Conservation (phyloP, 1,140 invertebrate species). For the Mercenaria mercenaria region DNA sequence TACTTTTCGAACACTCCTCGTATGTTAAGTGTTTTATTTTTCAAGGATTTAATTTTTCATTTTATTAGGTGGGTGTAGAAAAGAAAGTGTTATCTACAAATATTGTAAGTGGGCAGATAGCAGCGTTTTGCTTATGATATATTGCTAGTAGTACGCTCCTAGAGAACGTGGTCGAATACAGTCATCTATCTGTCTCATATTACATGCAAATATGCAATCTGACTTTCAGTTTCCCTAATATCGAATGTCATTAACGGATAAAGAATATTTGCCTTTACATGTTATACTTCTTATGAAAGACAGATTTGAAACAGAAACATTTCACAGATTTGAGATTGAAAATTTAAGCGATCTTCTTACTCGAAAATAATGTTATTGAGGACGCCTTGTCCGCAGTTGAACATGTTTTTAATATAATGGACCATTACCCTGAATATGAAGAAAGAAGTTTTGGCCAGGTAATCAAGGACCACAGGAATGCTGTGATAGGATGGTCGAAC, state of each 20-base stretch:
- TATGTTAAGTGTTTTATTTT: too few relatives aligned
- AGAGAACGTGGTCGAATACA: too few relatives aligned
- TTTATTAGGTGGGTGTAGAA: too few relatives aligned
- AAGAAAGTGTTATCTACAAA: too few relatives aligned
- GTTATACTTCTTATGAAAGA: not conserved
- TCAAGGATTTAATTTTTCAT: too few relatives aligned
- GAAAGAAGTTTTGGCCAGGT: not conserved
- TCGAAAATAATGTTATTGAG: not conserved
- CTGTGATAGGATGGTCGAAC: not conserved
- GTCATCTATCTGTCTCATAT: too few relatives aligned
- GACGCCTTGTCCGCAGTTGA: not conserved
- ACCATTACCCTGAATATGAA: not conserved
- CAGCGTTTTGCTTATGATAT: too few relatives aligned
- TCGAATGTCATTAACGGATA: too few relatives aligned
- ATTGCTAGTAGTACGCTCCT: too few relatives aligned
- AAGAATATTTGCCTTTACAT: not conserved
- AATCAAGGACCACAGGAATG: not conserved
- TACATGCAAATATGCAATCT: not conserved
- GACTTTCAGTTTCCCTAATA: too few relatives aligned
- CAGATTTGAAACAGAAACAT: not conserved
- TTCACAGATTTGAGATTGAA: not conserved
- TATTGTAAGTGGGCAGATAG: too few relatives aligned
- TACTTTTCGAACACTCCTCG: too few relatives aligned
- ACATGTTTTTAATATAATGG: not conserved
- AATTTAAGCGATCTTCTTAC: not conserved